Percentiles rank a stretch among this genome's conserved stretches.
phyloP scores from a whole-genome alignment of 1,140 invertebrate species.

The Epicauta chinensis region DNA sequence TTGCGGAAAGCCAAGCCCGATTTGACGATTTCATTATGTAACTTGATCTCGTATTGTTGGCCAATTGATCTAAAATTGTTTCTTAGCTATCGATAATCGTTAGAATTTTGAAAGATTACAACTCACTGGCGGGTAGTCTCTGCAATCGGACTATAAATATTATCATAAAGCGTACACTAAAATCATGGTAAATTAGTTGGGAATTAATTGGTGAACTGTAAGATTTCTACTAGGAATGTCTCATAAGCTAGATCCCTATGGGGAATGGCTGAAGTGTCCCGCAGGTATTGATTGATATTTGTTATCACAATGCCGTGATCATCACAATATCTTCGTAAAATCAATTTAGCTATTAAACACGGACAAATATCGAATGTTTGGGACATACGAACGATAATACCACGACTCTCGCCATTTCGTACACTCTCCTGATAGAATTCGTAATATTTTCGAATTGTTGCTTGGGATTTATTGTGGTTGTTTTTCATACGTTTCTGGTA shows the following conservation, averaged over 20 bases:
- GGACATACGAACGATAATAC: constrained; percentile 54
- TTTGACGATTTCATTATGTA: constrained; percentile 54
- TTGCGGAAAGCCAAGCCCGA: constrained; percentile 65
- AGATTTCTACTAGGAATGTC: constrained; percentile 62
- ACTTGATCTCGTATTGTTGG: constrained; percentile 65
- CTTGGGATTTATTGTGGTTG: constrained; percentile 36
- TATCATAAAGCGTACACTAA: constrained; percentile 63
- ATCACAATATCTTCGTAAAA: constrained; percentile 56
- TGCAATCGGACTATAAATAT: constrained; percentile 68
- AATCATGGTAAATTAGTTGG: constrained; percentile 27
- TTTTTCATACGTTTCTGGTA: constrained; percentile 44
- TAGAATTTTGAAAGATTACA: too few relatives aligned
- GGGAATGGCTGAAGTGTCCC: constrained; percentile 64
- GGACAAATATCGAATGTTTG: constrained; percentile 52
- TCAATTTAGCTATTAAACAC: constrained; percentile 55
- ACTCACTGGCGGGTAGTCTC: constrained; percentile 67
- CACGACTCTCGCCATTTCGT: constrained; percentile 38
- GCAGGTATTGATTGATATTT: constrained; percentile 55
- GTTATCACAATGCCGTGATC: constrained; percentile 19
- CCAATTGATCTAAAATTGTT: constrained; percentile 60
- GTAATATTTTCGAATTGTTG: constrained; percentile 34
- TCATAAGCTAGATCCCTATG: constrained; percentile 68
- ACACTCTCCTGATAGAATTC: constrained; percentile 31
- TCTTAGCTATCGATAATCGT: background rate
- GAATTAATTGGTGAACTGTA: constrained; percentile 45